Evolutionary conservation across 2,888 invertebrate genomes (phyloP).

Genomic region (Nemotelus pantherinus): DNA sequence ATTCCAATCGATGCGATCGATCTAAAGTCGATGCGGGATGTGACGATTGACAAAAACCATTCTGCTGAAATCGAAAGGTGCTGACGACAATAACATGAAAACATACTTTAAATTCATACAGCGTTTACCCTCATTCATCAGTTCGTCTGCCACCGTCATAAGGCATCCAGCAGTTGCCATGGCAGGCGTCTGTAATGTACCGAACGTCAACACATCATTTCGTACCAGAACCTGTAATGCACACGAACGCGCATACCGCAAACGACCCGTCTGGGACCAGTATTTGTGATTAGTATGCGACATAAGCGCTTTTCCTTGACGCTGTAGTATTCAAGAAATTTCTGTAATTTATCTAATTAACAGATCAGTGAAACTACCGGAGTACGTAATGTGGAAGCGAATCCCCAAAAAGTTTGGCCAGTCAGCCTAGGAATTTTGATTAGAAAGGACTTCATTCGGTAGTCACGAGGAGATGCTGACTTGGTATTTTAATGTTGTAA

Average conservation of each 20-base stretch:
- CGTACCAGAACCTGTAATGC: constrained; percentile 28
- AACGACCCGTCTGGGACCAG: constrained; percentile 36
- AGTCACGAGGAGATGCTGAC: constrained; percentile 24
- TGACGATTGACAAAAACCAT: constrained; percentile 25
- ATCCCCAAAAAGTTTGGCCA: constrained; percentile 23
- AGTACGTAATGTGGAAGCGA: constrained; percentile 3
- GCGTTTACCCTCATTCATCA: constrained; percentile 50
- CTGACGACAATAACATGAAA: constrained; percentile 29
- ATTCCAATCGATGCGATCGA: constrained; percentile 31
- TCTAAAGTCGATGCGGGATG: background rate
- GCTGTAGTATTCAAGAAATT: constrained; percentile 48
- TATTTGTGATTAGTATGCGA: constrained; percentile 48
- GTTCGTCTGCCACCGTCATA: constrained; percentile 45
- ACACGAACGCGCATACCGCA: constrained; percentile 14
- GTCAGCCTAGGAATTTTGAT: constrained; percentile 50
- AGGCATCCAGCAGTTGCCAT: constrained; percentile 17
- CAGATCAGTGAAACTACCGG: constrained; percentile 48
- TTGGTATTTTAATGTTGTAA: constrained; percentile 49
- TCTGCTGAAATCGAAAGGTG: constrained; percentile 42
- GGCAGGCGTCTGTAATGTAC: constrained; percentile 33
- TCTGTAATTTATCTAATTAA: constrained; percentile 52
- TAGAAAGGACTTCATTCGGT: constrained; percentile 29
- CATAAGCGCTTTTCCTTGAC: constrained; percentile 41
- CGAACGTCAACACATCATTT: constrained; percentile 5
- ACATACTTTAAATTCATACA: constrained; percentile 48